Evolutionary conservation across 2,113 vertebrate species (phyloP).

Genomic region (Coturnix japonica): DNA sequence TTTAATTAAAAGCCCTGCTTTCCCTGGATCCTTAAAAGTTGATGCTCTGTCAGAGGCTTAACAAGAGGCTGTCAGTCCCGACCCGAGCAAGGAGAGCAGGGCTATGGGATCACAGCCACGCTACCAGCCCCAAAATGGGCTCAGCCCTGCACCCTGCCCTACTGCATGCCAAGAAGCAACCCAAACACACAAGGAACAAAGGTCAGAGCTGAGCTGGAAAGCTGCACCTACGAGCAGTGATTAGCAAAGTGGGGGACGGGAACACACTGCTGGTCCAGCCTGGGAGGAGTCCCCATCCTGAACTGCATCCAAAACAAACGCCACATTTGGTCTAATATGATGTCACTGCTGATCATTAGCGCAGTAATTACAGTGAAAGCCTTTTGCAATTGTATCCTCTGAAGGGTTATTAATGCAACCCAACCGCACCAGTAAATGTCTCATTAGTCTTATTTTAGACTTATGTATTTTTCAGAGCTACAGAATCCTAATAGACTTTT

Average conservation of each 20-base stretch:
- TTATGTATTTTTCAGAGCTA: conserved; percentile 78
- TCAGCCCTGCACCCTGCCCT: not conserved
- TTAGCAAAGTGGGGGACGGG: conserved; percentile 40
- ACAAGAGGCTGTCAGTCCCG: conserved; percentile 7
- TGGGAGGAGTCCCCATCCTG: conserved; percentile 43
- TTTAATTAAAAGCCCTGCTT: conserved; percentile 36
- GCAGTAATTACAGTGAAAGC: conserved; percentile 81
- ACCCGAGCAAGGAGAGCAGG: not conserved
- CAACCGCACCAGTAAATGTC: conserved; percentile 76
- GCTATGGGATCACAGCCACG: not conserved
- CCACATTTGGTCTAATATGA: conserved; percentile 60
- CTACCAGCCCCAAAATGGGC: not conserved
- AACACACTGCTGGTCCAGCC: conserved; percentile 20
- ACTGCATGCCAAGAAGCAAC: not conserved
- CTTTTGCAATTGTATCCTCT: conserved; percentile 76
- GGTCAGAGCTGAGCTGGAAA: conserved; percentile 16
- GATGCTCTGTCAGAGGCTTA: conserved; percentile 47
- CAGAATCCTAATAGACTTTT: conserved; percentile 72
- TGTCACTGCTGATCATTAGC: conserved; percentile 80
- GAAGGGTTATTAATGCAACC: conserved; percentile 80
- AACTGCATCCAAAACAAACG: conserved; percentile 76
- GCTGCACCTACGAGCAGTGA: conserved; percentile 25
- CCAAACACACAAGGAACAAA: conserved; percentile 49
- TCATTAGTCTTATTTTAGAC: conserved; percentile 82
- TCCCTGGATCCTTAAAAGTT: not conserved